A percentile compares a stretch with the other conserved stretches of the same genome.
Evolutionary conservation across 1,140 invertebrate genomes (phyloP).

Genomic region (Drosophila mayri): DNA sequence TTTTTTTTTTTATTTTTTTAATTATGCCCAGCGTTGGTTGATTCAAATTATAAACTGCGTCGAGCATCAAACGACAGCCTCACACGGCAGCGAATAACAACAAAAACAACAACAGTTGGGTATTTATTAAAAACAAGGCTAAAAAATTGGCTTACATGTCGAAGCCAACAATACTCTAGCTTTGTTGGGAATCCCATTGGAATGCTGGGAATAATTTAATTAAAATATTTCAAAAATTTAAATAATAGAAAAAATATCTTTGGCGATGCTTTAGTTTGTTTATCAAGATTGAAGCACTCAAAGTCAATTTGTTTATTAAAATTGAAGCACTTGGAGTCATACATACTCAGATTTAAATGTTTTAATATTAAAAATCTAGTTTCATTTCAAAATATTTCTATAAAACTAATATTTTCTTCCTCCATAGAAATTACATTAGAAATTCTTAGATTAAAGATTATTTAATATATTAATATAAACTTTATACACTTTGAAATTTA

Average conservation of each 20-base stretch:
- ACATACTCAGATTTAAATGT: too few relatives aligned
- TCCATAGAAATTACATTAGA: neutral
- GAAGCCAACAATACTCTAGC: constrained; percentile 29
- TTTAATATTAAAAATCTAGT: neutral
- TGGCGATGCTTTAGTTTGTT: too few relatives aligned
- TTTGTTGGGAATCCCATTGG: neutral
- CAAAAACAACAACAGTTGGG: constrained; percentile 7
- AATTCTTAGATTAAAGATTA: neutral
- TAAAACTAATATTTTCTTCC: neutral
- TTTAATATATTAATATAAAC: neutral
- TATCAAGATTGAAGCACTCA: neutral
- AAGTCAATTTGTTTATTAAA: neutral
- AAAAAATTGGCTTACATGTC: constrained; percentile 18
- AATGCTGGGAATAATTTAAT: neutral
- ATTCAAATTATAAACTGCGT: constrained; percentile 49
- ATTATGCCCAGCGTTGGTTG: constrained; percentile 30
- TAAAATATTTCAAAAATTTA: neutral
- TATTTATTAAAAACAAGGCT: constrained; percentile 36
- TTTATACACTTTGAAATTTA: neutral
- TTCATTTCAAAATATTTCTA: neutral
- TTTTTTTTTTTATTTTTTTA: constrained; percentile 16
- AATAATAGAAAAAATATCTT: neutral
- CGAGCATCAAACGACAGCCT: constrained; percentile 34
- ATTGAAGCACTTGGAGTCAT: neutral
- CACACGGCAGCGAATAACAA: constrained; percentile 6